phyloP scores from a whole-genome alignment of 2,888 invertebrate genomes.

The Drosophila testacea region DNA sequence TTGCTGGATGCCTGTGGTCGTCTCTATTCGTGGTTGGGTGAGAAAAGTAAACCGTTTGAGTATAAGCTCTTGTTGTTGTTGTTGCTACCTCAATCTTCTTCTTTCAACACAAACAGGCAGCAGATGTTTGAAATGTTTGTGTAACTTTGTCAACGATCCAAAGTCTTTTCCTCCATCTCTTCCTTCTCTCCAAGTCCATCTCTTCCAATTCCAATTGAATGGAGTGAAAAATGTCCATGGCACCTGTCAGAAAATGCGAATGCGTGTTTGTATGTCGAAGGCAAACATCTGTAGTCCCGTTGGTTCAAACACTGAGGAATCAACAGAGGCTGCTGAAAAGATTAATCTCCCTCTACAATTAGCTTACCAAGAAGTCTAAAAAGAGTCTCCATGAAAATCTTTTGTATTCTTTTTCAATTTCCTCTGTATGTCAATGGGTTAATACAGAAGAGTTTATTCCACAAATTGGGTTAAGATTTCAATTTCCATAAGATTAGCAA shows the following conservation, averaged over 20 bases:
- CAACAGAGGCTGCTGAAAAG: constrained; percentile 7
- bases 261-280: constrained; percentile 36
- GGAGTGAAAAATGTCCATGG: constrained; percentile 59
- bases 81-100: constrained; percentile 37
- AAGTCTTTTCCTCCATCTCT: constrained; percentile 16
- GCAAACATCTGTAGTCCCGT: constrained; percentile 59
- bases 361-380: constrained; percentile 1
- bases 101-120: constrained; percentile 54
- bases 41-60: constrained; percentile 72
- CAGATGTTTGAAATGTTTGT: constrained; percentile 75
- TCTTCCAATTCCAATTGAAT: constrained; percentile 55
- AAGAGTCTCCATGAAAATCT: neutral
- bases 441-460: constrained; percentile 17
- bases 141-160: constrained; percentile 64
- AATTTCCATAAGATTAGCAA: constrained; percentile 57
- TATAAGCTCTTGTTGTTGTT: constrained; percentile 6
- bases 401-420: neutral
- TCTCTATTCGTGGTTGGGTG: constrained; percentile 46
- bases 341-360: constrained; percentile 40
- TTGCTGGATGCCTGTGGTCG: constrained; percentile 55
- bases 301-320: constrained; percentile 29
- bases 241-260: constrained; percentile 65
- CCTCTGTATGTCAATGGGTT: constrained; percentile 36
- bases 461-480: constrained; percentile 62
- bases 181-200: constrained; percentile 1